Evolutionary conservation across 2,888 invertebrate species (phyloP), one percentile per base, ranked within the genome.

Genomic region (Hyposoter dolosus): DNA sequence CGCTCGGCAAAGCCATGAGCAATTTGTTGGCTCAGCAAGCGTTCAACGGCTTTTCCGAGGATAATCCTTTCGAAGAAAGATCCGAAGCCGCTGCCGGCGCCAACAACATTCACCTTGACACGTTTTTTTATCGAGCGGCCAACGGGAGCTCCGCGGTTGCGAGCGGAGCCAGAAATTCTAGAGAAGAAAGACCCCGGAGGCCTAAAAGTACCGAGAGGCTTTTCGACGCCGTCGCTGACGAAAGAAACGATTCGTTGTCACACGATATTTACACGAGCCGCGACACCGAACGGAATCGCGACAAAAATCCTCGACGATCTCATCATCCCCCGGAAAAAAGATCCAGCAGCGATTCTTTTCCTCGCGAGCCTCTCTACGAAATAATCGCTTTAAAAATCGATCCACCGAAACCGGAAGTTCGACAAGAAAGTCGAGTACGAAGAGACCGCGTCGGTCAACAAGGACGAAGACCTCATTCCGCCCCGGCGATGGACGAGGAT

Each of bases 151-250:
- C 66, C 10, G 47, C 28, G 1, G 15, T 92, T 7, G 90, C 90
- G 56, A 91, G 88, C 82, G 90, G 90, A 0, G 86, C 88, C 1
- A 85, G 40, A 65, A 65, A 17, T 43, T 68, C 89, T 35, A 91
- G 91, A 15, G 28, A 71, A 1, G 88, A 90, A 0, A 82, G 91
- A 35, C 90, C 91, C 0, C 91, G 90, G 45, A 90, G 93, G 76
- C 93, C 94, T 0, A 93, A 92, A 66, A 94, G 93, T 76, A 92
- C 92, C 1, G 94, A 94, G 10, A 90, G 93, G 35, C 88, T 93
- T 9, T 88, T 93, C 66, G 92, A 93, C 66, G 91, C 90, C 0
- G 28, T 50, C 9, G 40, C 50, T 0, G 90, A 90, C 28, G 53
- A 78, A n/a, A 84, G 88, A 0, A 90, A 83, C 71, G 92, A 93